Conservation (phyloP, 2,113 vertebrate species). For the Gymnobelideus leadbeateri region DNA sequence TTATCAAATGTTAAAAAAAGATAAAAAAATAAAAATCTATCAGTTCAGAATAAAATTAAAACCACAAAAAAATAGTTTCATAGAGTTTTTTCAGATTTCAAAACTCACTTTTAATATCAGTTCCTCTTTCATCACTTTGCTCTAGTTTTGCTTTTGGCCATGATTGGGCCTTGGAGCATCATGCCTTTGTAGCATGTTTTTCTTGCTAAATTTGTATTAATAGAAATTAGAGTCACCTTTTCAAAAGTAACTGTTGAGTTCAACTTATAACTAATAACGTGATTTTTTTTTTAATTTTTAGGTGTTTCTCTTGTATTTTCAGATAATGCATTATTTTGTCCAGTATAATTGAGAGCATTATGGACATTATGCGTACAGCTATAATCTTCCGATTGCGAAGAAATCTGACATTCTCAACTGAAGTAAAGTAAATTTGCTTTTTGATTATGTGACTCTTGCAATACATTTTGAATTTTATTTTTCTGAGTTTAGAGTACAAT, state of each 20-base stretch:
- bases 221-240: neutral
- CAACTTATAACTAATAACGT: slow-evolving; percentile 39
- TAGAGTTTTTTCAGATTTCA: neutral
- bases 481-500: slow-evolving; percentile 5
- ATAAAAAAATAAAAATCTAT: no score
- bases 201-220: neutral
- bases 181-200: neutral
- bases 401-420: slow-evolving; percentile 7
- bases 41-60: neutral
- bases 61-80: neutral
- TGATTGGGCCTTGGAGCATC: slow-evolving; percentile 8
- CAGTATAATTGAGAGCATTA: slow-evolving; percentile 5
- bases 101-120: neutral
- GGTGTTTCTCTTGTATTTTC: neutral
- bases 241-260: slow-evolving; percentile 22
- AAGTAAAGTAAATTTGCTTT: slow-evolving; percentile 20
- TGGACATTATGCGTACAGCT: neutral
- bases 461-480: slow-evolving; percentile 44
- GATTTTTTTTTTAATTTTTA: neutral
- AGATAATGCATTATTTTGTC: slow-evolving; percentile 4
- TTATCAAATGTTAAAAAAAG: neutral
- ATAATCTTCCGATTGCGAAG: neutral
- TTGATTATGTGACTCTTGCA: slow-evolving; percentile 34
- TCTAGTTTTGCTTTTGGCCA: neutral
- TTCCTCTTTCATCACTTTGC: neutral